These are phyloP conservation scores for Drosophila mercatorum DNA, from an alignment of 2,888 invertebrate species.

Conservation along the genomic window DNA sequence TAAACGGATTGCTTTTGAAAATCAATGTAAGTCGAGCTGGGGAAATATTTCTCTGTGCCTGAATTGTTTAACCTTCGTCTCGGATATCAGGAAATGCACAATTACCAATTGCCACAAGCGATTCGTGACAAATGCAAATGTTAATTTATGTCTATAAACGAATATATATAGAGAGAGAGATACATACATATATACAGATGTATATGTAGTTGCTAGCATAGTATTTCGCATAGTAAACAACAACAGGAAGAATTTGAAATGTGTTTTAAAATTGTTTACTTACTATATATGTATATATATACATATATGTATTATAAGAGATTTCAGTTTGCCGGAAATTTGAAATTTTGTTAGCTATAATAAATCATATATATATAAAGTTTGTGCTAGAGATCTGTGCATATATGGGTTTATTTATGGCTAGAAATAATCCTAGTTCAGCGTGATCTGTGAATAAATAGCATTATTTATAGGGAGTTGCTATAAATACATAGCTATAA, in stretches of 20 bases:
- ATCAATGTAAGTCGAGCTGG: conserved; percentile 81
- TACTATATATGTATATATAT: background rate
- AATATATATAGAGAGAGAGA: background rate
- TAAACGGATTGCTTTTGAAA: conserved; percentile 83
- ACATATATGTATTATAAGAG: background rate
- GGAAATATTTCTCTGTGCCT: background rate
- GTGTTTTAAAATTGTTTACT: conserved; percentile 6
- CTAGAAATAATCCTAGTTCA: too few relatives aligned
- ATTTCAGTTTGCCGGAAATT: conserved; percentile 22
- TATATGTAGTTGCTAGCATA: conserved; percentile 1
- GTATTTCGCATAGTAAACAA: conserved; percentile 27
- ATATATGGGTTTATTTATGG: background rate
- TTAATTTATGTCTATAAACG: conserved; percentile 32
- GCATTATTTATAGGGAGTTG: too few relatives aligned
- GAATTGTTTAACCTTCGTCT: conserved; percentile 50
- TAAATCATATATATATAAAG: background rate
- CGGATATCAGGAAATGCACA: conserved; percentile 62
- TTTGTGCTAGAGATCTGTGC: background rate
- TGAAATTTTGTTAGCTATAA: background rate
- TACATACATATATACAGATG: background rate
- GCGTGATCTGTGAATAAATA: too few relatives aligned
- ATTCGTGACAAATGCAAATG: conserved; percentile 67
- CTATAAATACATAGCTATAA: too few relatives aligned
- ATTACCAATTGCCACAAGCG: conserved; percentile 54
- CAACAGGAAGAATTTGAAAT: conserved; percentile 26